Evolutionary conservation across 2,797 vertebrate species (phyloP).

Genomic region (Craterocephalus amniculus): DNA sequence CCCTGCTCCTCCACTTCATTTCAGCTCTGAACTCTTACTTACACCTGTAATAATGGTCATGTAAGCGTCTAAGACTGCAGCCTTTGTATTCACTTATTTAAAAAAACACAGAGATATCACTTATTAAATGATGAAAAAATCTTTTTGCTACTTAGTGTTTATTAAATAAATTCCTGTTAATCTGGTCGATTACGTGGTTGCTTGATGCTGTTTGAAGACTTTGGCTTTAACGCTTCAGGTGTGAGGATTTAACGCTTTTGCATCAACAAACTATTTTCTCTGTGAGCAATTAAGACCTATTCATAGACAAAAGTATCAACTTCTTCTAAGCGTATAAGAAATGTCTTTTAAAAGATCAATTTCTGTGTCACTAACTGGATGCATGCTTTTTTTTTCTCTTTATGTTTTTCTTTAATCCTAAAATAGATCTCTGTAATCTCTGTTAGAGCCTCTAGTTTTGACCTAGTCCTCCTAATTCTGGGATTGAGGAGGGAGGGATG

Average conservation of each 20-base stretch:
- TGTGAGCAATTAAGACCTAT: background rate
- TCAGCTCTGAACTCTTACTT: conserved; percentile 10
- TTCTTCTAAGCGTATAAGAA: background rate
- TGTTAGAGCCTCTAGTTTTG: conserved; percentile 1
- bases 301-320: background rate
- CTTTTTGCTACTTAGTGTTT: background rate
- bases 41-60: conserved; percentile 18
- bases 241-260: background rate
- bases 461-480: conserved; percentile 27
- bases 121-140: no score
- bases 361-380: background rate
- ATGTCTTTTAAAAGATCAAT: background rate
- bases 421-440: background rate
- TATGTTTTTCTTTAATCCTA: background rate
- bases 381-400: background rate
- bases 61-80: background rate
- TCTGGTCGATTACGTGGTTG: background rate
- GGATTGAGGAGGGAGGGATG: conserved; percentile 20
- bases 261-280: background rate
- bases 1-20: conserved; percentile 2
- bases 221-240: background rate
- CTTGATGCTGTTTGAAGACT: background rate
- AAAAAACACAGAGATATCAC: no score
- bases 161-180: background rate
- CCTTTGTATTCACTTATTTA: background rate